Conservation (phyloP, 2,113 vertebrate species). For the Halcyon malimbica region DNA sequence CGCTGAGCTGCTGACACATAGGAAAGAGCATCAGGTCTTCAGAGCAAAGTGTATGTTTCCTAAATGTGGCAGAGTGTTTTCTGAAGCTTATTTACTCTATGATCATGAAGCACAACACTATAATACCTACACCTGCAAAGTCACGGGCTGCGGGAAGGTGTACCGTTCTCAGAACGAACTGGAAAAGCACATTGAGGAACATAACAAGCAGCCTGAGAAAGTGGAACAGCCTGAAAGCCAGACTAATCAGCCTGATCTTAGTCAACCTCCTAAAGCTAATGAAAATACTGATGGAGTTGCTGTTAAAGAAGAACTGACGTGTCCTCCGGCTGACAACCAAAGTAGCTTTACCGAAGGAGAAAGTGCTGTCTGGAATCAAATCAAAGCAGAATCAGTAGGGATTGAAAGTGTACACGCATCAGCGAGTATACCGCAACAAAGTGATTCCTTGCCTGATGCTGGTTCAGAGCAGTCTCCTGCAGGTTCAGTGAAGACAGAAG, state of each 20-base stretch:
- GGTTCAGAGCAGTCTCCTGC: constrained; percentile 16
- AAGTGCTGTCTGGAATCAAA: constrained; percentile 30
- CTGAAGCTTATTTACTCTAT: constrained; percentile 91
- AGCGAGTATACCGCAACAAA: neutral
- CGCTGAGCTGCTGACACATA: constrained; percentile 88
- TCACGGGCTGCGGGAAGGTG: constrained; percentile 86
- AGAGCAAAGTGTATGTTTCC: constrained; percentile 97
- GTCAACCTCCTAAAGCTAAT: constrained; percentile 41
- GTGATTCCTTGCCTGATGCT: constrained; percentile 27
- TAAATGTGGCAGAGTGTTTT: constrained; percentile 92
- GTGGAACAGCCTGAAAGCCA: constrained; percentile 55
- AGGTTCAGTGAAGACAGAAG: constrained; percentile 58
- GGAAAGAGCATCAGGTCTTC: constrained; percentile 88
- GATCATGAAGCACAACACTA: constrained; percentile 98
- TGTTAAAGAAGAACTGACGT: constrained; percentile 55
- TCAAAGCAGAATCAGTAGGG: constrained; percentile 54
- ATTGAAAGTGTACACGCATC: constrained; percentile 29
- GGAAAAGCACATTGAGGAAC: constrained; percentile 86
- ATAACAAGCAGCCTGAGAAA: constrained; percentile 69
- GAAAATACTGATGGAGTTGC: constrained; percentile 27
- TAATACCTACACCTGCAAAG: constrained; percentile 93
- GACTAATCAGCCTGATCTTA: neutral
- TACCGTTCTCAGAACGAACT: constrained; percentile 90
- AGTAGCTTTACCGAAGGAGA: constrained; percentile 32
- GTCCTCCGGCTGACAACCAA: constrained; percentile 24